Evolutionary conservation across 2,113 vertebrate species (phyloP).

Genomic region (Carassius auratus): DNA sequence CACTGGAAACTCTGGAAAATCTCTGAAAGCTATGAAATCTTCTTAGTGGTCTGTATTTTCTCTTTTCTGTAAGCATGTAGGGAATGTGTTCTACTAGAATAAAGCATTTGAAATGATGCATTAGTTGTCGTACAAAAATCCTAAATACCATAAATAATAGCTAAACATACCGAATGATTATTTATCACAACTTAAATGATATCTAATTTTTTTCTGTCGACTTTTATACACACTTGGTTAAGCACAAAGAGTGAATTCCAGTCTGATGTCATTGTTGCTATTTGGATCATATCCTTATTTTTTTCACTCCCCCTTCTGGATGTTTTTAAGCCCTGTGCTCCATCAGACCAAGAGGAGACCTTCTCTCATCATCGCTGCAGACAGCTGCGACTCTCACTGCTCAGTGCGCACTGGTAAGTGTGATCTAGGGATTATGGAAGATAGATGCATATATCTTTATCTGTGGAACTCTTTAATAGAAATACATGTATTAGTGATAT

Average conservation of each 20-base stretch:
- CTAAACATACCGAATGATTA: background rate
- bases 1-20: too few species aligned
- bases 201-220: background rate
- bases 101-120: background rate
- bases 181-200: background rate
- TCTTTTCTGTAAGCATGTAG: background rate
- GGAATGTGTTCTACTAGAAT: background rate
- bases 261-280: conserved; percentile 76
- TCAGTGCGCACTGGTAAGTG: conserved; percentile 22
- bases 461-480: background rate
- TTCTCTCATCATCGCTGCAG: conserved; percentile 47
- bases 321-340: conserved; percentile 66
- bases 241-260: conserved; percentile 69
- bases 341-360: conserved; percentile 38
- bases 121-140: background rate
- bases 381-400: background rate
- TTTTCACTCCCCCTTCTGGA: conserved; percentile 42
- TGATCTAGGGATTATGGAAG: background rate
- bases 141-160: background rate
- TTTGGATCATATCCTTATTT: conserved; percentile 65
- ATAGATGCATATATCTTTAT: background rate
- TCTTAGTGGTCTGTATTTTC: background rate
- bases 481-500: background rate
- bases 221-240: conserved; percentile 48
- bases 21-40: background rate